Conservation (phyloP, 2,113 vertebrate genomes). For the Glaucomys volans region DNA sequence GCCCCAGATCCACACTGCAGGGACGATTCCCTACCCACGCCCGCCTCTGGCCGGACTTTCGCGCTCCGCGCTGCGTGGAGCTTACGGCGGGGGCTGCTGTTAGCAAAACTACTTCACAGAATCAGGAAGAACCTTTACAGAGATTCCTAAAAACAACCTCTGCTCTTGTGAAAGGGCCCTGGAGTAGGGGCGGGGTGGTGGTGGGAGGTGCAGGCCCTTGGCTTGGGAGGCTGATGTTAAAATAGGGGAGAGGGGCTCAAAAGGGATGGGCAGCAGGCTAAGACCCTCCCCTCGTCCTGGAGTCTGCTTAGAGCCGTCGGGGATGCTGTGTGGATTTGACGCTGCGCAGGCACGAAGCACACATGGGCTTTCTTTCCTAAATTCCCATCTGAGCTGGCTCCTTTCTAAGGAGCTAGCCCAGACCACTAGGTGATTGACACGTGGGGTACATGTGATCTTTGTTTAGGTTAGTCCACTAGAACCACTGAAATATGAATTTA, state of each 20-base stretch:
- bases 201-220: background rate
- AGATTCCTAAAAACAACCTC: background rate
- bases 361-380: background rate
- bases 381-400: background rate
- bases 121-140: background rate
- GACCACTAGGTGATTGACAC: background rate
- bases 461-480: background rate
- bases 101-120: background rate
- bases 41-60: background rate
- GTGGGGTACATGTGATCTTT: background rate
- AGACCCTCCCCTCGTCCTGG: background rate
- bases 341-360: background rate
- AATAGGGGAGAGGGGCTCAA: background rate
- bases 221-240: background rate
- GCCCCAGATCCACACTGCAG: background rate
- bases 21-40: background rate
- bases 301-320: background rate
- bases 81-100: rapidly evolving
- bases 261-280: background rate
- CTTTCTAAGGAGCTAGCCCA: background rate
- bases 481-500: background rate
- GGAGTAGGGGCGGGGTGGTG: background rate
- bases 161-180: rapidly evolving
- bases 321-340: background rate
- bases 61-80: background rate